Evolutionary conservation across 2,888 invertebrate species (phyloP).

Genomic region (Lymantria dispar): DNA sequence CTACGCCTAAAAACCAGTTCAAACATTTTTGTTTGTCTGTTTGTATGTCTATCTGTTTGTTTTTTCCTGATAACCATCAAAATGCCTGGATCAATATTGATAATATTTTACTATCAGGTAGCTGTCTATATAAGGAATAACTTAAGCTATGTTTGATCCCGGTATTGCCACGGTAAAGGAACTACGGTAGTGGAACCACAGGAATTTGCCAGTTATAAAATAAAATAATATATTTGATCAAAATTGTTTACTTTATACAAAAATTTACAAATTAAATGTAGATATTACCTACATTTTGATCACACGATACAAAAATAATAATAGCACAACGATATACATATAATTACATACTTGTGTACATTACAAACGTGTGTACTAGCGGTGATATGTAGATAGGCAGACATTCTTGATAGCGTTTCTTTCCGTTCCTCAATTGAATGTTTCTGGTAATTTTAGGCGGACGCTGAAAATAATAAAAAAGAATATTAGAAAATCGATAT

Average conservation of each 20-base stretch:
- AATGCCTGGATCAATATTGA: too few species aligned
- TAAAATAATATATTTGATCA: not conserved
- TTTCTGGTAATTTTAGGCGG: conserved; percentile 38
- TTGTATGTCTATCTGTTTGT: too few species aligned
- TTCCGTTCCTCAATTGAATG: not conserved
- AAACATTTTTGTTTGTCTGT: too few species aligned
- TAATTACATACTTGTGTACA: not conserved
- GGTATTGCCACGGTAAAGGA: too few species aligned
- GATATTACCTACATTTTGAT: not conserved
- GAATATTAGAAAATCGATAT: not conserved
- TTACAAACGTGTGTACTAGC: not conserved
- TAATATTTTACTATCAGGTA: too few species aligned
- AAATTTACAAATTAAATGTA: conserved; percentile 1
- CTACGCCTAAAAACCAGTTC: too few species aligned
- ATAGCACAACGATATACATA: not conserved
- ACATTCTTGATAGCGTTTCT: not conserved
- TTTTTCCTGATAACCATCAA: too few species aligned
- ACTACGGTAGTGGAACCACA: too few species aligned
- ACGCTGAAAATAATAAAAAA: conserved; percentile 42
- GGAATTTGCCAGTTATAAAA: not conserved
- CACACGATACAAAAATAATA: conserved; percentile 6
- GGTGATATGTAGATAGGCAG: not conserved
- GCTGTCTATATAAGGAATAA: too few species aligned
- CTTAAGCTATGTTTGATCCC: too few species aligned
- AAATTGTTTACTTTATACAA: conserved; percentile 11